Evolutionary conservation across 23 tunicate genomes (phyloP), one percentile per base, ranked within the genome.

Genomic region (Trididemnum nubilum): DNA sequence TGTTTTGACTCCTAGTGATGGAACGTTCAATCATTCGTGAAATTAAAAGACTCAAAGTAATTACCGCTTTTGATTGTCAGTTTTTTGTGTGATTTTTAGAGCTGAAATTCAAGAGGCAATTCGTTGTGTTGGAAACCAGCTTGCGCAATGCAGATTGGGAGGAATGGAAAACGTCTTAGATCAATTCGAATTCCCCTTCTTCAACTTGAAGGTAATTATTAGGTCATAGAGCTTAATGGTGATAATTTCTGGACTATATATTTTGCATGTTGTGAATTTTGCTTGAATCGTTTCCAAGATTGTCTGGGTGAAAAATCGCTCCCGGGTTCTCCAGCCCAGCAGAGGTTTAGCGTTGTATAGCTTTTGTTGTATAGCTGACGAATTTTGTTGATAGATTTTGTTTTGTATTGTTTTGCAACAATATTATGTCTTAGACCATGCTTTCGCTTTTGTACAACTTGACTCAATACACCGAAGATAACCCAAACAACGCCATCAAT

Each of bases 51-150:
- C n/a, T n/a, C n/a, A n/a, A n/a, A n/a, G n/a, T n/a, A n/a, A n/a
- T n/a, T n/a, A n/a, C n/a, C n/a, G n/a, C n/a, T n/a, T n/a, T n/a
- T n/a, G n/a, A n/a, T n/a, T n/a, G n/a, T n/a, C n/a, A n/a, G n/a
- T n/a, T n/a, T n/a, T n/a, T 24, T 25, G 18, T 54, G 21, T 44
- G 9, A 7, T 24, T 31, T 77, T 2, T 21, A 77, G 81, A 33
- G 4, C 18, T 37, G 51, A 77, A 33, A 52, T 77, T 21, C 7
- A 52, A 2, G 81, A 77, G 28, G 49, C 67, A 24, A 52, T 77
- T 33, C 81, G 81, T 5, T 77, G 81, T 25, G 81, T 77, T 7
- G 81, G 81, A 54, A 77, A 57, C 25, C 81, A 77, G 54, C 51
- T 77, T 2, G 37, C 39, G 19, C 81, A 57, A 31, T 77, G 81